A percentile compares a stretch with the other conserved stretches of the same genome.
phyloP scores from a whole-genome alignment of 2,888 invertebrate genomes.

The Hydraecia micacea region DNA sequence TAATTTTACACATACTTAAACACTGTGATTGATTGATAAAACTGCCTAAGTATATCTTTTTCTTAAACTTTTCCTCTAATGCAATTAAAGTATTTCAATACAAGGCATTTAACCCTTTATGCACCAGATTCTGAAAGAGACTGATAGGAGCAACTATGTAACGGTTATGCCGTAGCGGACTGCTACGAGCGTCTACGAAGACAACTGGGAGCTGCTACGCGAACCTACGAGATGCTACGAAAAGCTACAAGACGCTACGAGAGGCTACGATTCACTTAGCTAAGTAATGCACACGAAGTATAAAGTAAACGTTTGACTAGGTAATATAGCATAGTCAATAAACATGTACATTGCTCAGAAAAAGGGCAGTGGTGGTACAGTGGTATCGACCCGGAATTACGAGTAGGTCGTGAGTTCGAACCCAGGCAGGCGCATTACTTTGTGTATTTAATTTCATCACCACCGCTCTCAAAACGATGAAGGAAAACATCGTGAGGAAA shows the following conservation, averaged over 20 bases:
- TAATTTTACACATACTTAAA: background rate
- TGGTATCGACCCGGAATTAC: no score
- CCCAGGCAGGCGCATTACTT: no score
- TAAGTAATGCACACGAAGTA: background rate
- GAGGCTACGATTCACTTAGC: background rate
- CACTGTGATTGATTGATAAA: background rate
- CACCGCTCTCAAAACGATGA: no score
- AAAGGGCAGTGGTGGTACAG: no score
- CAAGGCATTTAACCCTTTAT: background rate
- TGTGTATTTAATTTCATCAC: no score
- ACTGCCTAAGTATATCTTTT: background rate
- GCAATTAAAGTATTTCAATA: background rate
- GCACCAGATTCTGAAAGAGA: background rate
- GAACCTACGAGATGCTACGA: conserved; percentile 1
- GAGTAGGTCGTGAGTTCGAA: no score
- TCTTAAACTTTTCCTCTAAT: background rate
- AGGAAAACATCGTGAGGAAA: no score
- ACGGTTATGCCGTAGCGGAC: conserved; percentile 9
- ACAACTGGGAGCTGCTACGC: conserved; percentile 4
- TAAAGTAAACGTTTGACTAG: background rate
- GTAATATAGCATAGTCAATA: background rate
- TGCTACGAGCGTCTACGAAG: conserved; percentile 40
- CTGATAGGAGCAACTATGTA: background rate
- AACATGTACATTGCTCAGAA: background rate
- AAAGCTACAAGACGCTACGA: background rate